A percentile compares a stretch with the other conserved stretches of the same genome.
Conservation (phyloP, 2,797 vertebrate species). For the Acanthurus lineatus region DNA sequence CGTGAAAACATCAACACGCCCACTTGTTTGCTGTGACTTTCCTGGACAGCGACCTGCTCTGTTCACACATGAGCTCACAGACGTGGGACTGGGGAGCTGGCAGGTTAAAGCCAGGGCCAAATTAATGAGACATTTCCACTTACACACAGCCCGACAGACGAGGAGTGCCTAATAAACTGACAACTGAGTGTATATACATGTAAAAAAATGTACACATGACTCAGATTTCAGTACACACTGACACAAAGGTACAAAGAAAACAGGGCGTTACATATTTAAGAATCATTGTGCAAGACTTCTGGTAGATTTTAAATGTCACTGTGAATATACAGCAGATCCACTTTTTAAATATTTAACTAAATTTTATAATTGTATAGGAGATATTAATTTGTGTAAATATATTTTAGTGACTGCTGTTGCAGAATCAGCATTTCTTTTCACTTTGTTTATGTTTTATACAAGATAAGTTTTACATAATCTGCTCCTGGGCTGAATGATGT, state of each 20-base stretch:
- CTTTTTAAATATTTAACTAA: conserved; percentile 43
- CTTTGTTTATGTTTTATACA: conserved; percentile 5
- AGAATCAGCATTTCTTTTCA: background rate
- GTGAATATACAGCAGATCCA: conserved; percentile 22
- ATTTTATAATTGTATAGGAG: background rate
- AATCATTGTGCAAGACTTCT: conserved; percentile 20
- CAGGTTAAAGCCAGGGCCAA: too few relatives aligned
- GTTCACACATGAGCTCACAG: too few relatives aligned
- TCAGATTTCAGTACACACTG: conserved; percentile 18
- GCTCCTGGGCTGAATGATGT: background rate
- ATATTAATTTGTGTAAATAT: conserved; percentile 31
- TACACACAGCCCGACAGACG: too few relatives aligned
- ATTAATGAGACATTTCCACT: too few relatives aligned
- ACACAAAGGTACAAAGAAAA: conserved; percentile 21
- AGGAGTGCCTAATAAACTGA: background rate
- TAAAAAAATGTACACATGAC: conserved; percentile 9
- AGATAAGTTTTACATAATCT: conserved; percentile 1
- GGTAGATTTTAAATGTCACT: conserved; percentile 33
- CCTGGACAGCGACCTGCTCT: too few relatives aligned
- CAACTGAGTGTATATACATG: background rate
- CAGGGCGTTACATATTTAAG: conserved; percentile 4
- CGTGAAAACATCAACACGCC: too few relatives aligned
- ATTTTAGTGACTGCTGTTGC: conserved; percentile 10
- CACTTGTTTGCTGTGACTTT: too few relatives aligned
- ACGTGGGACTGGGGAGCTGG: too few relatives aligned